Evolutionary conservation across 1,140 invertebrate species (phyloP), one percentile per base, ranked within the genome.

Genomic region (Stegodyphus dumicola): DNA sequence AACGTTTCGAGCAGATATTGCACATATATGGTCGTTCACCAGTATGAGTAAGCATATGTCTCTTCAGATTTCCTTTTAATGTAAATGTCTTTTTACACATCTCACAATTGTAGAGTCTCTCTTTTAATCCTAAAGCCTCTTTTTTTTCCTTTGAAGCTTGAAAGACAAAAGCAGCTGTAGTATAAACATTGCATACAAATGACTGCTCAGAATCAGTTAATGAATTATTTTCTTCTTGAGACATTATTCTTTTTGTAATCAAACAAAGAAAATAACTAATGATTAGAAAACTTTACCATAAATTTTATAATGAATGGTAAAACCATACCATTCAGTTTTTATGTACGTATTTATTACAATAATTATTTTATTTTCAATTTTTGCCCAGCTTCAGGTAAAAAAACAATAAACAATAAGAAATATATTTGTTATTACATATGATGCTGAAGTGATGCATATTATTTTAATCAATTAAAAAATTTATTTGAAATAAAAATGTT

Each of bases 1-100:
- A 87, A n/a, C 78, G 53, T 10, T 83, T 81, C 10, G 65, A 71
- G 65, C 86, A 87, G 53, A 81, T 70, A 53, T 70, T 83, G 54
- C 94, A 95, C 66, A 92, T 91, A 89, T 93, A 94, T 3, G 93
- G 94, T 66, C 92, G 91, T 88, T 94, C 93, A 64, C 93, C 93
- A 73, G 92, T 86, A 60, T 86, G 84, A 0, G 84, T 86, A 7
- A 86, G 49, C 84, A 86, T 86, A 54, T 86, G 84, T 11, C 84
- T 49, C 33, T 86, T 86, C 48, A 86, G 69, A 66, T 86, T 86
- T 52, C 84, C 84, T 78, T 86, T 86, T 52, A 86, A 48, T n/a
- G 84, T 86, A 56, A 86, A 86, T 15, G 84, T 86, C 54, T 86
- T 86, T 64, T 86, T 65, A 66, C 84, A 86, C 0, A 78, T 17